Base-by-base conservation (phyloP, 1,140 invertebrate genomes). In the Camponotus floridanus region DNA sequence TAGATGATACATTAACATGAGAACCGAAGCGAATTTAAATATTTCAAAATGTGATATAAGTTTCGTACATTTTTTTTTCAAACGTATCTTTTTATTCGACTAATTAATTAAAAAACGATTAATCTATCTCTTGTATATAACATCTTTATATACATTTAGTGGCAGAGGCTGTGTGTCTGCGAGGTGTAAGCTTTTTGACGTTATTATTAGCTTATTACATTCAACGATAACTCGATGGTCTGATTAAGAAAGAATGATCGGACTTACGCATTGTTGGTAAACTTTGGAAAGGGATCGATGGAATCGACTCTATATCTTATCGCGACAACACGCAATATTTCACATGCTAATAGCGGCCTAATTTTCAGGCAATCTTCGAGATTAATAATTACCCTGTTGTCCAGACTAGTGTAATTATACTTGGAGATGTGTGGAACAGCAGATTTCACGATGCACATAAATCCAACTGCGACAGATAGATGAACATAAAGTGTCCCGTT, bases 111-210 rank as follows among this genome's bases (percentile, higher is more conserved):
- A 90, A 84, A 93, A 93, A 91, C 68, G 85, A 88, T 90, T 89
- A 79, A 87, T 48, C n/a, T 91, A 91, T 88, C 64, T 65, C 70
- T 87, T 62, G 87, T 93, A 91, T 90, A 88, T 90, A 91, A 87
- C 84, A 85, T 86, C 84, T 68, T 88, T 93, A 92, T 92, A 87
- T 93, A 93, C 91, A 92, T 87, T 89, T 87, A 91, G 88, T 92
- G 88, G 91, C 89, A 90, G 92, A 94, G 90, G 91, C 93, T 93
- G 90, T 89, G 90, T 91, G 85, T 91, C 89, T 92, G 92, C 92
- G 92, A 93, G 92, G 92, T 93, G 87, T 92, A 93, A 92, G 92
- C 93, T 93, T 93, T 76, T 87, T 51, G 48, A 90, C 85, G 86
- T 90, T 88, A 86, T 91, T 86, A 78, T 85, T 90, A 86, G 57